Conservation (phyloP, 1,140 invertebrate genomes). For the Physella acuta region DNA sequence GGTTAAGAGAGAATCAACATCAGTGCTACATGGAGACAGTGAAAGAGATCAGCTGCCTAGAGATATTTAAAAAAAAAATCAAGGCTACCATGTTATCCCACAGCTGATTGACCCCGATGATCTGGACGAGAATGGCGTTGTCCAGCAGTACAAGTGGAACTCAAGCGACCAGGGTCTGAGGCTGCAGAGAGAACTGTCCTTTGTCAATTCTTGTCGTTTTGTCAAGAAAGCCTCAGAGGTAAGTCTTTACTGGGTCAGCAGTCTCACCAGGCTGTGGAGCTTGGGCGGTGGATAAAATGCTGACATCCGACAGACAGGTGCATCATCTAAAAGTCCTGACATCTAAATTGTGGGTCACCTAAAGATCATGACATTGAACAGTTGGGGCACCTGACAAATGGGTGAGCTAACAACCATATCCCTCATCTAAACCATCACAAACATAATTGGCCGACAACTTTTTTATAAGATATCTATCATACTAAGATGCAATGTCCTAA, state of each 20-base stretch:
- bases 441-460: no score
- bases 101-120: no score
- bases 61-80: no score
- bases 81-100: no score
- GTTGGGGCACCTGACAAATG: background rate
- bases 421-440: background rate
- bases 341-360: background rate
- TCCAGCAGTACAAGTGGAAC: no score
- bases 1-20: no score
- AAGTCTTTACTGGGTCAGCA: background rate
- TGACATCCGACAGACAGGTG: background rate
- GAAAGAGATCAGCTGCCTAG: no score
- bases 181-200: constrained; percentile 9
- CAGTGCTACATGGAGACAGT: no score
- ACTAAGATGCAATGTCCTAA: no score
- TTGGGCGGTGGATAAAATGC: background rate
- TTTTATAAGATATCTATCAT: no score
- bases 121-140: no score
- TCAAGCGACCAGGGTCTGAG: constrained; percentile 16
- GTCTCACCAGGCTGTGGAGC: background rate
- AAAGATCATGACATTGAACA: background rate
- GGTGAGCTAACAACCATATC: background rate
- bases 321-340: background rate
- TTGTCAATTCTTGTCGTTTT: background rate
- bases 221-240: constrained; percentile 7